Base-by-base conservation (phyloP, 2,888 invertebrate species). In the Drosophila merina region DNA sequence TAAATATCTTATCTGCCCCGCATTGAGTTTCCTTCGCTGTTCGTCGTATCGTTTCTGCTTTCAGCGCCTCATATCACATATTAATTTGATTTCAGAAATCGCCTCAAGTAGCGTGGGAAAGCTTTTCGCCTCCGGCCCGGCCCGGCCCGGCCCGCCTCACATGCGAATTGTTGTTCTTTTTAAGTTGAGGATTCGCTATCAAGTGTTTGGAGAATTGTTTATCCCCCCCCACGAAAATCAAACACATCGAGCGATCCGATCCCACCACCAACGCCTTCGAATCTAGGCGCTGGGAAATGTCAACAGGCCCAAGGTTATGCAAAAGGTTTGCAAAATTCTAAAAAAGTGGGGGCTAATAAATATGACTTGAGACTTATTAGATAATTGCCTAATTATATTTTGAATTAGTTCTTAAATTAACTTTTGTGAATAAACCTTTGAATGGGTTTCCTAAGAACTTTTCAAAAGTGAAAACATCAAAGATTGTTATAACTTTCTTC, bases 91-190 rank as follows among this genome's bases (percentile, higher is more conserved):
- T 80, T 81, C 62, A 40, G 33, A 52, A 48, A 48, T 31, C 12
- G 71, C 66, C 79, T 73, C 72, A 67, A 76, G 83, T 81, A 84
- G 83, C 83, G 83, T 84, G 83, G 83, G 83, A 84, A 84, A 70
- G 78, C 73, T 76, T 74, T 28, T 54, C 44, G 44, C 25, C 44
- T 20, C 20, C 25, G 20, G 31, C 20, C 44, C 58, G 56, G 14
- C 14, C 14, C 14, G 14, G 14, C 14, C 20, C 25, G 20, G 31
- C 20, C 44, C 58, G 56, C 40, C 38, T 62, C 42, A 25, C 50
- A 38, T 54, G 57, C 57, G 57, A 63, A 55, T 66, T 77, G 51
- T 59, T 60, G 73, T 73, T 63, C 33, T n/a, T 33, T 64, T 62
- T 50, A 30, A 10, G 36, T 7, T 9, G 26, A 67, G 42, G 48